Percentiles rank a stretch among this genome's conserved stretches.
Conservation (phyloP, 1,140 invertebrate genomes). For the Lucilia sericata region DNA sequence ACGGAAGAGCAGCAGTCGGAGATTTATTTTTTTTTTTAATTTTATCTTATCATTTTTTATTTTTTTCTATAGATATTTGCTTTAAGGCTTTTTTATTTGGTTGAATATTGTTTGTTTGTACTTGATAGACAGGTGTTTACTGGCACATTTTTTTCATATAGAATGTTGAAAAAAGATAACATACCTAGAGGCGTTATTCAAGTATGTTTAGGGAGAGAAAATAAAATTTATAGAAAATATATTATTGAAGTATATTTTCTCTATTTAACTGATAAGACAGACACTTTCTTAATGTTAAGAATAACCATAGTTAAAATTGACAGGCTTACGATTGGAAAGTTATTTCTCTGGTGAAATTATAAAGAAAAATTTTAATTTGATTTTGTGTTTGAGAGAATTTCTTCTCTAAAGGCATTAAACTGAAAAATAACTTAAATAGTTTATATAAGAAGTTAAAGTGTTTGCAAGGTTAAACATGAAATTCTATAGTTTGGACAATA, state of each 20-base stretch:
- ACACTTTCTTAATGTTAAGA: neutral
- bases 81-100: slow-evolving; percentile 17
- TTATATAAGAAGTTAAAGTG: too few relatives aligned
- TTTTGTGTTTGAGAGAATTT: neutral
- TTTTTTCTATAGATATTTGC: neutral
- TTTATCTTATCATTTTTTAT: neutral
- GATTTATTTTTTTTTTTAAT: neutral
- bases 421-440: too few relatives aligned
- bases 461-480: too few relatives aligned
- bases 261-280: slow-evolving; percentile 14
- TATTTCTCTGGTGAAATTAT: neutral
- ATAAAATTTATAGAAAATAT: neutral
- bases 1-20: neutral
- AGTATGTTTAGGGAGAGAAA: neutral
- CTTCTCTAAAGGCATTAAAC: too few relatives aligned
- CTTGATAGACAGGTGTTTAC: slow-evolving; percentile 25
- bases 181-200: neutral
- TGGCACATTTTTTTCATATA: neutral
- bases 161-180: neutral
- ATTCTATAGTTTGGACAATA: too few relatives aligned
- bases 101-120: neutral
- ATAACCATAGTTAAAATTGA: neutral
- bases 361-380: neutral
- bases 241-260: neutral
- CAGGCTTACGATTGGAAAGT: neutral